Conservation (phyloP, 2,888 invertebrate species). For the Euphydryas editha region DNA sequence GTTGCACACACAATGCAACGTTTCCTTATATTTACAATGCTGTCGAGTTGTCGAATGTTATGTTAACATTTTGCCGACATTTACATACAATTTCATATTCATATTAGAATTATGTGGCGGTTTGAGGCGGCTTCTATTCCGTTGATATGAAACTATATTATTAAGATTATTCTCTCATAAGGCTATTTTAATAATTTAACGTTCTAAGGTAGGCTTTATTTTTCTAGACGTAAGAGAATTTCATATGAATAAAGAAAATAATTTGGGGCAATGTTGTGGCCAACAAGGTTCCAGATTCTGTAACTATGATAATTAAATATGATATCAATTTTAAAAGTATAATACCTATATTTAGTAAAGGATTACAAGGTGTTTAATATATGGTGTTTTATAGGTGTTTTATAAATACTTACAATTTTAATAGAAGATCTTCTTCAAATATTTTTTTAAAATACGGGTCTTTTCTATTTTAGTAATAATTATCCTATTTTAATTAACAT, state of each 20-base stretch:
- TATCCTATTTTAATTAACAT: no score
- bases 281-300: not conserved
- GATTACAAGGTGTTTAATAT: no score
- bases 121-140: constrained; percentile 51
- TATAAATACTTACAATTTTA: no score
- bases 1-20: constrained; percentile 67
- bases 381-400: no score
- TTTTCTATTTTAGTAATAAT: no score
- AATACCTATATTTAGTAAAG: not conserved
- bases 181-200: not conserved
- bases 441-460: no score
- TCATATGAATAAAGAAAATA: not conserved
- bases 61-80: constrained; percentile 71
- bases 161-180: constrained; percentile 7
- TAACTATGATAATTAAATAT: not conserved
- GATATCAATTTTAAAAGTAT: not conserved
- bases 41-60: constrained; percentile 74
- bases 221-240: not conserved
- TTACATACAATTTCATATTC: constrained; percentile 80
- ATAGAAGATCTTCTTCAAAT: no score
- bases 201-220: not conserved
- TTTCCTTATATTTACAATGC: constrained; percentile 71
- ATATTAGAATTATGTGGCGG: constrained; percentile 73
- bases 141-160: constrained; percentile 16
- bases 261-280: not conserved